phyloP scores from a whole-genome alignment of 2,797 vertebrate genomes.

The Echeneis naucrates region DNA sequence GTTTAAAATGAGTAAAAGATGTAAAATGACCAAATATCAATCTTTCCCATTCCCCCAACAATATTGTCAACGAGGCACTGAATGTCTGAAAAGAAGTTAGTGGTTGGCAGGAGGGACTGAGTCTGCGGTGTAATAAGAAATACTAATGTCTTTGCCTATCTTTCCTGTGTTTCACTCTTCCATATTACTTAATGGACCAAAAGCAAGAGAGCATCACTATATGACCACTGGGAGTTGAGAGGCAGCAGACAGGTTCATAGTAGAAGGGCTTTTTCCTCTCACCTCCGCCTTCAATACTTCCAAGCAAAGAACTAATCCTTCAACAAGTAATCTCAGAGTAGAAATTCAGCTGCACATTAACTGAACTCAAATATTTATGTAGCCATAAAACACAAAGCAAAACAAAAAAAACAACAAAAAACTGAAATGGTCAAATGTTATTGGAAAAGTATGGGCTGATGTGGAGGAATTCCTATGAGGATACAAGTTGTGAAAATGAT shows the following conservation, averaged over 20 bases:
- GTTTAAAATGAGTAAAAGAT: constrained; percentile 6
- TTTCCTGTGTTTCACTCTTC: background rate
- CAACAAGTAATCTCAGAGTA: background rate
- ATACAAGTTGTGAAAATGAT: constrained; percentile 15
- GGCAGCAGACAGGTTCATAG: background rate
- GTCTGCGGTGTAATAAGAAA: constrained; percentile 7
- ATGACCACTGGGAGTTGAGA: background rate
- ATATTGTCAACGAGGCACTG: constrained; percentile 10
- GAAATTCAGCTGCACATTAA: constrained; percentile 8
- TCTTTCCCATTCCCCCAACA: constrained; percentile 7
- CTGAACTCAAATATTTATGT: background rate
- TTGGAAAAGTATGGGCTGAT: background rate
- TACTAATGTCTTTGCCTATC: background rate
- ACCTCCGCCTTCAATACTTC: background rate
- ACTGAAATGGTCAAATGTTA: constrained; percentile 1
- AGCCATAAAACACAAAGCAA: no score
- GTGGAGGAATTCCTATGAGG: constrained; percentile 1
- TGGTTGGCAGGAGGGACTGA: constrained; percentile 8
- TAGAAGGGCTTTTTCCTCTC: background rate
- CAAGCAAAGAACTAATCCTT: background rate
- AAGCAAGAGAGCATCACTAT: background rate
- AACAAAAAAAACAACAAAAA: no score
- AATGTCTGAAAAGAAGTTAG: constrained; percentile 8
- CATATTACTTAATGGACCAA: background rate
- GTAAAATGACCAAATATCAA: constrained; percentile 14